Base-by-base conservation (phyloP, 2,888 invertebrate genomes). In the Entomobrya proxima region DNA sequence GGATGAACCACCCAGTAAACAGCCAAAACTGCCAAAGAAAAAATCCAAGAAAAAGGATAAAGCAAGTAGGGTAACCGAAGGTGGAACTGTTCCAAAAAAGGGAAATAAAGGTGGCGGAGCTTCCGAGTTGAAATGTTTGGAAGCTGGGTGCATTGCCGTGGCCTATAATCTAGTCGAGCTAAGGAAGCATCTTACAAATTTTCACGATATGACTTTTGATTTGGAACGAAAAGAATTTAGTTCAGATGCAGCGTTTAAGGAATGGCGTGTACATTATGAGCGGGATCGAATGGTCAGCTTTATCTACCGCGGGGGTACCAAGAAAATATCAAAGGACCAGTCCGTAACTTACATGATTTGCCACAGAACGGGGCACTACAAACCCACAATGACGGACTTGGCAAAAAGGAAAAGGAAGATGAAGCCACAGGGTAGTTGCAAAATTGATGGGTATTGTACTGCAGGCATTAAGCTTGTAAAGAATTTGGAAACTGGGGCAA, bases 341-440 rank as follows among this genome's bases (percentile, higher is more conserved):
- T 88, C 90, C 0, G 90, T 90, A 9, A 89, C 90, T 0, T 90
- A 90, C 72, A 81, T 90, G 58, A 86, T 90, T 18, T 90, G 90
- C 35, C 90, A 90, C 61, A 86, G 90, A 3, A 89, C 89, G 7
- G 90, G 90, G 18, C 88, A 89, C 67, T 90, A 90, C 76, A 90
- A 90, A 27, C 89, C 90, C 1, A 90, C 90, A 0, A 87, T 89
- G 87, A 81, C 50, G 7, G 88, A 87, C 76, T 64, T 79, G n/a
- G 74, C 84, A 6, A 77, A 86, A 24, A 64, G 89, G 55, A 88
- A 90, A 81, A 30, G 90, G n/a, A 89, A 87, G 78, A 87, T 90
- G 89, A 90, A 90, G 44, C 90, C 90, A 15, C 90, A 90, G 76
- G 90, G 90, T 24, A 89, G 89, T 40, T 90, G 90, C 52, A 90